Evolutionary conservation across 2,113 vertebrate species (phyloP).

Genomic region (Pleuronectes platessa): DNA sequence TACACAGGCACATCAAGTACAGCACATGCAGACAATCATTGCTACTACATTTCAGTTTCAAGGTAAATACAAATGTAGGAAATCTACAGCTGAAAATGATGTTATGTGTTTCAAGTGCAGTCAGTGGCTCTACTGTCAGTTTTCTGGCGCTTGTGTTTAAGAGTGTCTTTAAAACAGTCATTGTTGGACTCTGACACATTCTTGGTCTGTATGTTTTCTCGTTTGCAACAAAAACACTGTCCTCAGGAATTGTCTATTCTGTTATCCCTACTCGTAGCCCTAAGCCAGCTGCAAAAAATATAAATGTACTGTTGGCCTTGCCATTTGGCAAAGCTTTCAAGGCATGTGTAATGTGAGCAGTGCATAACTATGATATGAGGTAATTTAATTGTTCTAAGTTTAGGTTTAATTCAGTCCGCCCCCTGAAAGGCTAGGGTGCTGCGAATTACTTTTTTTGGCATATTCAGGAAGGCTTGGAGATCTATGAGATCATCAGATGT

Average conservation of each 20-base stretch:
- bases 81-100: slow-evolving; percentile 20
- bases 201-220: slow-evolving; percentile 26
- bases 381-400: slow-evolving; percentile 71
- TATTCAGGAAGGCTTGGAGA: slow-evolving; percentile 1
- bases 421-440: slow-evolving; percentile 18
- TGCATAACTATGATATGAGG: slow-evolving; percentile 68
- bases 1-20: not conserved
- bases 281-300: slow-evolving; percentile 67
- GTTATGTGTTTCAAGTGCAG: slow-evolving; percentile 45
- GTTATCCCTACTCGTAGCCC: slow-evolving; percentile 24
- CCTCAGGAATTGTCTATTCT: slow-evolving; percentile 52
- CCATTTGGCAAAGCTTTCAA: slow-evolving; percentile 61
- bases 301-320: slow-evolving; percentile 66
- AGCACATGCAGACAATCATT: not conserved
- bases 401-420: slow-evolving; percentile 51
- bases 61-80: slow-evolving; percentile 25
- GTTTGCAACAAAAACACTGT: slow-evolving; percentile 55
- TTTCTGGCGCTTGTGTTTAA: slow-evolving; percentile 31
- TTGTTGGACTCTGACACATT: slow-evolving; percentile 49
- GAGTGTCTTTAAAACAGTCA: slow-evolving; percentile 51
- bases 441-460: slow-evolving; percentile 21
- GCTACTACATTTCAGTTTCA: slow-evolving; percentile 28
- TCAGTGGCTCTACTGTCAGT: slow-evolving; percentile 53
- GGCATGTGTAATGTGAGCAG: slow-evolving; percentile 64
- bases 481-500: slow-evolving; percentile 5